A percentile compares a stretch with the other conserved stretches of the same genome.
Conservation (phyloP, 2,888 invertebrate genomes). For the Phrixothrix hirtus region DNA sequence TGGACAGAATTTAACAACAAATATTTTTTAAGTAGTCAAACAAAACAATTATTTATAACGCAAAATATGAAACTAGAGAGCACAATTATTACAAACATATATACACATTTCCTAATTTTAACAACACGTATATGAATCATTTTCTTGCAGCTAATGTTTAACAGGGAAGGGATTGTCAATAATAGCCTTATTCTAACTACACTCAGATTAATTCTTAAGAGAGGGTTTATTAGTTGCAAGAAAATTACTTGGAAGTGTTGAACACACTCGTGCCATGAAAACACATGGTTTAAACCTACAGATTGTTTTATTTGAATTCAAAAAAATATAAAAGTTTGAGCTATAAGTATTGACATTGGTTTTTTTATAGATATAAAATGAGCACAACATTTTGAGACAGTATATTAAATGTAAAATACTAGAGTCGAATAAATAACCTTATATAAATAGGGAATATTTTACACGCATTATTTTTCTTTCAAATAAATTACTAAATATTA, state of each 20-base stretch:
- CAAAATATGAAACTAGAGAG: constrained; percentile 44
- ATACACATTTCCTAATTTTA: constrained; percentile 33
- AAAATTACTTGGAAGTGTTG: constrained; percentile 32
- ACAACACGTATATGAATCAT: constrained; percentile 34
- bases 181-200: constrained; percentile 1
- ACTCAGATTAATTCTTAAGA: constrained; percentile 4
- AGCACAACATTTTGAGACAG: constrained; percentile 46
- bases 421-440: constrained; percentile 36
- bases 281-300: constrained; percentile 46
- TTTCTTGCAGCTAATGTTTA: constrained; percentile 29
- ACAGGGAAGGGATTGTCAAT: constrained; percentile 29
- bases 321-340: constrained; percentile 55
- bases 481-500: constrained; percentile 3
- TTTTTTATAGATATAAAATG: constrained; percentile 53
- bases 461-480: constrained; percentile 19
- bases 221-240: constrained; percentile 25
- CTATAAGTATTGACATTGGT: constrained; percentile 57
- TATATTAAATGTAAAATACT: constrained; percentile 42
- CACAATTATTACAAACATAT: constrained; percentile 46
- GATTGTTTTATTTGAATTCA: constrained; percentile 47
- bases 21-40: constrained; percentile 55
- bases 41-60: constrained; percentile 51
- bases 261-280: constrained; percentile 39
- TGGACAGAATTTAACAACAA: constrained; percentile 59
- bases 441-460: constrained; percentile 31